phyloP scores from a whole-genome alignment of 2,888 invertebrate genomes.

The Mesorhabditis belari region DNA sequence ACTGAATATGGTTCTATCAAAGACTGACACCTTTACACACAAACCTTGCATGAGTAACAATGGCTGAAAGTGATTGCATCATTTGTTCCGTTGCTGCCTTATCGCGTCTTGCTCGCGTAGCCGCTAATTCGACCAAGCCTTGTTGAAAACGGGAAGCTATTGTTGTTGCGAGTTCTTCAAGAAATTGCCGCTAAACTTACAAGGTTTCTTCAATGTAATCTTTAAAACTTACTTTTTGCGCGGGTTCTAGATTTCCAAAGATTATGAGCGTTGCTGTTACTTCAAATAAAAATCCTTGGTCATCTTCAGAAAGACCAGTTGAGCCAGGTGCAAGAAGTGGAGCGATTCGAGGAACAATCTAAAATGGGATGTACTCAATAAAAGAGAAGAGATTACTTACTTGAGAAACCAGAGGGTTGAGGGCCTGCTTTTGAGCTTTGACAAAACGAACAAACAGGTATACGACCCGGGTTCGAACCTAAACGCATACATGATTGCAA shows the following conservation, averaged over 20 bases:
- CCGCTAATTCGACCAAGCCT: constrained; percentile 16
- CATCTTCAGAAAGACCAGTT: constrained; percentile 57
- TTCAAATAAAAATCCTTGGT: constrained; percentile 62
- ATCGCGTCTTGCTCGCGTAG: too few relatives aligned
- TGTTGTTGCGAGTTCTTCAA: constrained; percentile 31
- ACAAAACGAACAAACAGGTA: constrained; percentile 62
- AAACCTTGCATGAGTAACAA: constrained; percentile 59
- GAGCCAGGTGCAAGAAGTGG: constrained; percentile 57
- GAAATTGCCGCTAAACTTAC: constrained; percentile 26
- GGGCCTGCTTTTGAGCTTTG: constrained; percentile 58
- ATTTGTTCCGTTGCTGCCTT: too few relatives aligned
- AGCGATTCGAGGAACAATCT: constrained; percentile 57
- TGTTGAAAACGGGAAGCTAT: constrained; percentile 29
- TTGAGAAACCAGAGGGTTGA: constrained; percentile 26
- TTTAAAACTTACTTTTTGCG: constrained; percentile 34
- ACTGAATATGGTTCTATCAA: constrained; percentile 46
- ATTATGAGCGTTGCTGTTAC: constrained; percentile 61
- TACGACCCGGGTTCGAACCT: constrained; percentile 59
- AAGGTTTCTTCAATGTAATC: not conserved
- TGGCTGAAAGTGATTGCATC: constrained; percentile 58
- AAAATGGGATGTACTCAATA: too few relatives aligned
- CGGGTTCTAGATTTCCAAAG: constrained; percentile 56
- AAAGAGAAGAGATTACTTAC: constrained; percentile 4
- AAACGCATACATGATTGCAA: not conserved
- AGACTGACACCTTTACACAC: not conserved